phyloP scores from a whole-genome alignment of 1,140 invertebrate species.

The Solenopsis fugax region DNA sequence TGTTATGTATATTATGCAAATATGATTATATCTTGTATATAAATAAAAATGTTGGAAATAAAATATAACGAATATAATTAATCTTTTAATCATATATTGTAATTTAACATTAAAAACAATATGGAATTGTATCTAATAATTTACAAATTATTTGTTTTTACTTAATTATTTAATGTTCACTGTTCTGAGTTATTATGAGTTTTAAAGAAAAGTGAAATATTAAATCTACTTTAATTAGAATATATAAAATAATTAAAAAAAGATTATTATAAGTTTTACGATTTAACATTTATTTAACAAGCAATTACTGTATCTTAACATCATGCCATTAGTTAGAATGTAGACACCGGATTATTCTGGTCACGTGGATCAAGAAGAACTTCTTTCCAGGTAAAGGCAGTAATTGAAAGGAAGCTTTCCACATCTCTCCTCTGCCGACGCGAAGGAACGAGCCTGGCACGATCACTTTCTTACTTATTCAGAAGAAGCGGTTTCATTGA shows the following conservation, averaged over 20 bases:
- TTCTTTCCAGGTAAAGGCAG: conserved; percentile 48
- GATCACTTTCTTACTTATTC: conserved; percentile 45
- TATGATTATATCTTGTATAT: neutral
- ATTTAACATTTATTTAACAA: neutral
- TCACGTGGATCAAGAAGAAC: conserved; percentile 54
- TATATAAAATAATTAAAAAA: neutral
- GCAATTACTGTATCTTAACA: neutral
- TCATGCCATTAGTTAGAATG: neutral
- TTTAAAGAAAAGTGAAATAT: neutral
- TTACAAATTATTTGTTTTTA: neutral
- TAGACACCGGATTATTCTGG: conserved; percentile 43
- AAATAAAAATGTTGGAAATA: neutral
- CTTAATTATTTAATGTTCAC: conserved; percentile 3
- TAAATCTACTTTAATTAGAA: neutral
- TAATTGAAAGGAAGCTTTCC: conserved; percentile 61
- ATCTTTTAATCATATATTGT: neutral
- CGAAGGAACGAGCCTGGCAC: neutral
- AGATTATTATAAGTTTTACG: neutral
- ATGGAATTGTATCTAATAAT: neutral
- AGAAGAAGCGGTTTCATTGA: conserved; percentile 54
- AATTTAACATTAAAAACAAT: neutral
- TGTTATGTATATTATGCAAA: neutral
- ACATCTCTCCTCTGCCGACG: neutral
- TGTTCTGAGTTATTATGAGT: neutral
- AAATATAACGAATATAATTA: neutral